phyloP scores from a whole-genome alignment of 2,113 vertebrate genomes.

The Myanophis thanlyinensis region DNA sequence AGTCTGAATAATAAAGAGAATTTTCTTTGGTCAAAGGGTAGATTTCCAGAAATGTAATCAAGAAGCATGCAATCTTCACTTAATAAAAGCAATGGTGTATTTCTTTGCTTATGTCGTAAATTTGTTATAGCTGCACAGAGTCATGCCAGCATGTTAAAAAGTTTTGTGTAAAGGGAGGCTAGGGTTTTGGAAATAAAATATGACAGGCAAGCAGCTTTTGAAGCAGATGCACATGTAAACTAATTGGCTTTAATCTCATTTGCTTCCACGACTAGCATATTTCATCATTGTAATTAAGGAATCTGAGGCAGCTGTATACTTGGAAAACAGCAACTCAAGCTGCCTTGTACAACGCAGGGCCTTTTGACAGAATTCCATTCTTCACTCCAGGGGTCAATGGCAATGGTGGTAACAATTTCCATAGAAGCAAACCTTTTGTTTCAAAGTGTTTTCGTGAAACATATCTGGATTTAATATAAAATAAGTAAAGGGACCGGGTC shows the following conservation, averaged over 20 bases:
- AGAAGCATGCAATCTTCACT: background rate
- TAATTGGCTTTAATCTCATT: constrained; percentile 62
- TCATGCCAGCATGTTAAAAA: constrained; percentile 48
- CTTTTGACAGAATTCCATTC: constrained; percentile 44
- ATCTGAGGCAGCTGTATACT: constrained; percentile 46
- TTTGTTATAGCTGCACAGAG: constrained; percentile 18
- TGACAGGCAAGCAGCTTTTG: constrained; percentile 51
- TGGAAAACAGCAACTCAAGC: constrained; percentile 54
- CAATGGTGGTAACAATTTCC: constrained; percentile 43
- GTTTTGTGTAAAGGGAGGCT: constrained; percentile 41
- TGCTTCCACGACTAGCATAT: constrained; percentile 52
- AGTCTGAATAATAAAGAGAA: background rate
- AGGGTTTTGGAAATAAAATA: constrained; percentile 35
- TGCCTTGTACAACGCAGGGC: constrained; percentile 60
- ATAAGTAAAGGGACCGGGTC: background rate
- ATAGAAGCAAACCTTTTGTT: constrained; percentile 6
- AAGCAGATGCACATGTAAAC: constrained; percentile 62
- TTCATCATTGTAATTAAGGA: constrained; percentile 68
- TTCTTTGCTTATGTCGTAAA: constrained; percentile 12
- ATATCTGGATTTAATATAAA: background rate
- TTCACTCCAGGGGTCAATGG: constrained; percentile 16
- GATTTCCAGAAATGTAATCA: background rate
- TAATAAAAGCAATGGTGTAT: background rate
- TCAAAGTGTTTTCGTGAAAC: background rate
- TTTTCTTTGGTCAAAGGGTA: background rate